Conservation (phyloP, 2,888 invertebrate genomes). For the Caenorhabditis sp. region DNA sequence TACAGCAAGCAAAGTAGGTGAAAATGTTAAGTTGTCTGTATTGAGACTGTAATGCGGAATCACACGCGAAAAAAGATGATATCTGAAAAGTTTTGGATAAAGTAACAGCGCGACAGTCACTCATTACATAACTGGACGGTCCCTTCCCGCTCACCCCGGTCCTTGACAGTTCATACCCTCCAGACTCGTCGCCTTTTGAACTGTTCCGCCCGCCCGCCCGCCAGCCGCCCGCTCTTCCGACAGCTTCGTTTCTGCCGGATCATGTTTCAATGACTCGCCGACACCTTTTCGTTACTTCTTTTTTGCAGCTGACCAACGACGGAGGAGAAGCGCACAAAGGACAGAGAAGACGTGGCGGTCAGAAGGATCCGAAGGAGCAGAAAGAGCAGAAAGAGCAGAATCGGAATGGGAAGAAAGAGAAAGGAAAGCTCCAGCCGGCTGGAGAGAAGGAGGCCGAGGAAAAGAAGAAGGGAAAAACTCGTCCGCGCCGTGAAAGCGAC, state of each 20-base stretch:
- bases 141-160: too few species aligned
- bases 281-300: neutral
- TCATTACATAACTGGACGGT: too few species aligned
- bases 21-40: too few species aligned
- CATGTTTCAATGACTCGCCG: conserved; percentile 36
- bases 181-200: conserved; percentile 6
- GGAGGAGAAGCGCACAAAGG: conserved; percentile 27
- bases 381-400: conserved; percentile 9
- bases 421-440: conserved; percentile 20
- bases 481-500: conserved; percentile 50
- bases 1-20: too few species aligned
- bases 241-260: neutral
- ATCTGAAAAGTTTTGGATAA: too few species aligned
- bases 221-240: conserved; percentile 2
- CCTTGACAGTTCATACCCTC: conserved; percentile 5
- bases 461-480: conserved; percentile 35
- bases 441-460: conserved; percentile 24
- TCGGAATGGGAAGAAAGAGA: conserved; percentile 4
- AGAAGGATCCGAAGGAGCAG: conserved; percentile 19
- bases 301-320: conserved; percentile 27
- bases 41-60: too few species aligned
- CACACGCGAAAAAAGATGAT: too few species aligned
- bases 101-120: too few species aligned
- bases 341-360: conserved; percentile 41
- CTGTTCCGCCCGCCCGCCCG: conserved; percentile 16